These are phyloP conservation scores for Oxyruncus cristatus DNA, from an alignment of 2,113 vertebrate genomes.

Conservation along the genomic window DNA sequence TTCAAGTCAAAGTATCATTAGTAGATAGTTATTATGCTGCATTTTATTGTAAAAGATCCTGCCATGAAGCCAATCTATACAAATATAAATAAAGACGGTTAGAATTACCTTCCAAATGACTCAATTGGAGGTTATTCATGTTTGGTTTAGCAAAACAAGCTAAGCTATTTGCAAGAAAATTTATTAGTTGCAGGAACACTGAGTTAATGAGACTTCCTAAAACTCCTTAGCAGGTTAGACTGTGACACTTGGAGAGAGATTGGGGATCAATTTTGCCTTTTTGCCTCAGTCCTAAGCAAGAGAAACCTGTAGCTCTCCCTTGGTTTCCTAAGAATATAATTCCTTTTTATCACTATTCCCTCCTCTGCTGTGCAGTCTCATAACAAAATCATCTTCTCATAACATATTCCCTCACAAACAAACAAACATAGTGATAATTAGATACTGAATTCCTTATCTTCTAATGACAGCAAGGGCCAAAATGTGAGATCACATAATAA, in stretches of 20 bases:
- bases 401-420: neutral
- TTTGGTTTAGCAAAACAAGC: constrained; percentile 47
- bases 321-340: neutral
- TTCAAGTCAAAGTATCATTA: constrained; percentile 65
- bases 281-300: constrained; percentile 2
- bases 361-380: neutral
- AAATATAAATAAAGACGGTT: constrained; percentile 59
- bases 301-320: neutral
- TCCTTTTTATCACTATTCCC: neutral
- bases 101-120: neutral
- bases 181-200: neutral
- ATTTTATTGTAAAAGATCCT: constrained; percentile 57
- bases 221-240: constrained; percentile 10
- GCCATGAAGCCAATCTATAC: constrained; percentile 48
- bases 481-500: neutral
- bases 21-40: constrained; percentile 55
- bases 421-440: neutral
- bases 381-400: neutral
- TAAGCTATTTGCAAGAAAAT: constrained; percentile 46
- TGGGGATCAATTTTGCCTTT: neutral
- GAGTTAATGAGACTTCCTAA: constrained; percentile 38
- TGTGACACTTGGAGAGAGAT: neutral
- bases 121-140: constrained; percentile 46
- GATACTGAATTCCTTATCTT: neutral
- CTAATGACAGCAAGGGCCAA: neutral